Evolutionary conservation across 2,113 vertebrate genomes (phyloP).

Genomic region (Tachysurus fulvidraco): DNA sequence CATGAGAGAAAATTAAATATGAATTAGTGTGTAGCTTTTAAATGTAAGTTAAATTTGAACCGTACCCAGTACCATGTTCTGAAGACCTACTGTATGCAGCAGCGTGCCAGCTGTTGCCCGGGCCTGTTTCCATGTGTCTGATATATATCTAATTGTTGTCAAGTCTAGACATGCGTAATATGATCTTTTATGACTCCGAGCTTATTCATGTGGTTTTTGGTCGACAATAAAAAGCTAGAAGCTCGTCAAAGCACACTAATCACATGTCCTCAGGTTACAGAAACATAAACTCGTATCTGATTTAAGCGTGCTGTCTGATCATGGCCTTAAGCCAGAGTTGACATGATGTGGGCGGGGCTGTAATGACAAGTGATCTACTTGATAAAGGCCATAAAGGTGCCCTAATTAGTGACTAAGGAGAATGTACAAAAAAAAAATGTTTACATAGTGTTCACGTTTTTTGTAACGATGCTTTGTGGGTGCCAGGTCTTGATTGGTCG

Average conservation of each 20-base stretch:
- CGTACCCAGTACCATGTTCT: not conserved
- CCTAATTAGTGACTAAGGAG: not conserved
- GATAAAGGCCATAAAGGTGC: slow-evolving; percentile 5
- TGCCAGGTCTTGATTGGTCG: not conserved
- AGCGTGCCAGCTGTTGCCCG: slow-evolving; percentile 15
- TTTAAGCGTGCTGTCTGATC: slow-evolving; percentile 13
- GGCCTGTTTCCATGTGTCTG: not conserved
- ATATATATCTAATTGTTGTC: slow-evolving; percentile 23
- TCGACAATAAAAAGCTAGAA: slow-evolving; percentile 14
- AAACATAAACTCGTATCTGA: slow-evolving; percentile 32
- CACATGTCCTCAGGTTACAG: slow-evolving; percentile 32
- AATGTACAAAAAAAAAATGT: not conserved
- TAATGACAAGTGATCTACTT: not conserved
- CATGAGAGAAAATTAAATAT: not conserved
- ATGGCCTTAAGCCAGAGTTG: slow-evolving; percentile 11
- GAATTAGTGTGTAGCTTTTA: not conserved
- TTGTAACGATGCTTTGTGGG: not conserved
- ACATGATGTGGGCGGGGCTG: slow-evolving; percentile 7
- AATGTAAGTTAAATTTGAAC: not conserved
- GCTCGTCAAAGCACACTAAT: slow-evolving; percentile 17
- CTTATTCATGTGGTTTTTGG: slow-evolving; percentile 38
- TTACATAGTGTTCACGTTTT: not conserved
- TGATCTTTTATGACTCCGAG: slow-evolving; percentile 21
- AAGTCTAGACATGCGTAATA: slow-evolving; percentile 30
- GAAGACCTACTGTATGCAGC: not conserved